A percentile compares a stretch with the other conserved stretches of the same genome.
These are phyloP conservation scores for Phaethon lepturus DNA, from an alignment of 2,113 vertebrate genomes.

Conservation along the genomic window DNA sequence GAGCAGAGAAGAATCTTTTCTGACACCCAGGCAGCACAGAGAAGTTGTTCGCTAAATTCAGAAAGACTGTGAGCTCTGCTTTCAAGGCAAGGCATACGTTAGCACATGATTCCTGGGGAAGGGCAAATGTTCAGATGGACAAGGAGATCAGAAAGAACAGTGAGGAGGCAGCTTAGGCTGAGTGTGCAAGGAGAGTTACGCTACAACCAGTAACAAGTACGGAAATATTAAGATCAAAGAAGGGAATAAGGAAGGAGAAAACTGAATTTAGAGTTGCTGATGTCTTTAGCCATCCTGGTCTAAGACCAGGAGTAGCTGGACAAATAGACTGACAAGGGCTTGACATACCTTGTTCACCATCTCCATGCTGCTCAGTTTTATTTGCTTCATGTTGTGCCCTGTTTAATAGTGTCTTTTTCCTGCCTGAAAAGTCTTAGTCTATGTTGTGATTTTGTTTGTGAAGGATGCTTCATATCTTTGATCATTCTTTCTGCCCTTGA, in stretches of 20 bases:
- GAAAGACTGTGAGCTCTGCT: neutral
- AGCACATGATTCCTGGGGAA: neutral
- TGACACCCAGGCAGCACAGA: neutral
- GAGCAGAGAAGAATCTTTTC: neutral
- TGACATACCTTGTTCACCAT: neutral
- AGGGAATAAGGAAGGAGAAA: neutral
- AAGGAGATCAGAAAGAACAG: neutral
- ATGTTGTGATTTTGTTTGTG: neutral
- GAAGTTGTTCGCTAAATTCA: neutral
- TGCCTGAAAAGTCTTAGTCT: neutral
- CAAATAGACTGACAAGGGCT: neutral
- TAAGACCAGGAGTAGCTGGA: neutral
- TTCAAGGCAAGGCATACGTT: neutral
- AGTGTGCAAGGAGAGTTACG: neutral
- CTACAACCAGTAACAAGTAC: neutral
- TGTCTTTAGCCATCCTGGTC: neutral
- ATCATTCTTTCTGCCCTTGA: neutral
- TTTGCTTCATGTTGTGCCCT: neutral
- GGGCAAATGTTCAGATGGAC: neutral
- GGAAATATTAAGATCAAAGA: neutral
- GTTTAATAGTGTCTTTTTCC: neutral
- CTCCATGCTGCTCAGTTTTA: neutral
- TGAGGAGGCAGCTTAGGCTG: neutral
- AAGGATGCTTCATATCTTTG: neutral
- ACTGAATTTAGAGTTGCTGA: neutral